Evolutionary conservation across 2,888 invertebrate species (phyloP), one percentile per base, ranked within the genome.

Genomic region (Pemphredon lugubris): DNA sequence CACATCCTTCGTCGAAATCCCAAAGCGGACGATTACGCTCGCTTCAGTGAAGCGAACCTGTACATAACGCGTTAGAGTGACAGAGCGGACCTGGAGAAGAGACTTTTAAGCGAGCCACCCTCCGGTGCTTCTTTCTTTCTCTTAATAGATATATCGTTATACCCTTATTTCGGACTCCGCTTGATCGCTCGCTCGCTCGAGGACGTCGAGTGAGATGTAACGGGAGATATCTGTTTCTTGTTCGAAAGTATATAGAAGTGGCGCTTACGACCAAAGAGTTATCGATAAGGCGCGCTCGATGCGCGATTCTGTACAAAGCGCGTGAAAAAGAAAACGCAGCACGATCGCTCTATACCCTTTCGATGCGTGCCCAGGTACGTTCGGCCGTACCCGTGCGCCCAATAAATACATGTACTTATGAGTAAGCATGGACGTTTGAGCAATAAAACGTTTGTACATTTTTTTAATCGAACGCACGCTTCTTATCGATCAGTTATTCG

Each of bases 391-490:
- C 53, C 37, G 57, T 30, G 55, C 51, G 30, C 54, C 45, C 60
- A 65, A 54, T 50, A 57, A 61, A 73, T 71, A 66, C 53, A 71
- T 76, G 73, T 74, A 78, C 57, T 63, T 78, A 77, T 47, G 20
- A 69, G 48, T 57, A 69, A 70, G 48, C 65, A 72, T 79, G 72
- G 73, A 83, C 65, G 73, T 77, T 73, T 74, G 70, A 82, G 73
- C 73, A 84, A 85, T 85, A 84, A 83, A 82, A 79, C 70, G 72
- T 85, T 87, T 86, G 84, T 85, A 86, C 75, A 83, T 83, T 81
- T 79, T 65, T 78, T 76, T 73, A 79, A 76, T 64, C 37, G 58
- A 74, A 45, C 57, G 54, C 50, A 50, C 42, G 47, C 70, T 50
- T 65, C 37, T 53, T 61, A 40, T 61, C 14, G n/a, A n/a, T n/a